Base-by-base conservation (phyloP, 2,888 invertebrate species). In the Chymomyza fuscimana region DNA sequence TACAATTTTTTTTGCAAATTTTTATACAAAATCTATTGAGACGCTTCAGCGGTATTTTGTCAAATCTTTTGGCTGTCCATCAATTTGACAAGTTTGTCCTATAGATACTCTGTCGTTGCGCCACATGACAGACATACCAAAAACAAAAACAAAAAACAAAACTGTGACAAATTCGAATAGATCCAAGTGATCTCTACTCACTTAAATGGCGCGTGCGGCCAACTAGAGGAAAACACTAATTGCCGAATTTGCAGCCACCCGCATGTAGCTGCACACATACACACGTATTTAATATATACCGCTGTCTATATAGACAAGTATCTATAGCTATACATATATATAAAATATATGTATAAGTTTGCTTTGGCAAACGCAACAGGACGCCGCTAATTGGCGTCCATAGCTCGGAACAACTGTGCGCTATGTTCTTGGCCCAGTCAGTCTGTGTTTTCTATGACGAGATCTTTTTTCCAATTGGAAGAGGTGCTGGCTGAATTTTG, bases 161-260 rank as follows among this genome's bases (percentile, higher is more conserved):
- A 46, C 16, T 29, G 29, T 12, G 40, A 46, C 40, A 46, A 46
- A 15, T 46, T 46, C 40, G 12, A 12, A 46, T 46, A 46, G 40
- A 12, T 46, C 40, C 12, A 46, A 46, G 40, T 46, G 40, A 46
- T 65, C 15, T 54, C 54, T n/a, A 32, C 25, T 25, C 74, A 69
- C 70, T 67, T 54, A 66, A 66, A 66, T 66, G 66, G 66, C 66
- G 66, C 66, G 66, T 66, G 66, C 60, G 50, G 58, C 7, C 32
- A 51, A 60, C 63, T 52, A 52, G 52, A 63, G 50, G 16, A 29
- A 32, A 46, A 46, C 12, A 66, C 77, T 76, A 86, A 81, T 87
- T 87, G 77, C 73, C 75, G 67, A 76, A 72, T 85, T 73, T 32
- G 65, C 69, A 73, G 40, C 40, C 40, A 46, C 40, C 40, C 40